These are phyloP conservation scores for Cataglyphis albicans DNA, from an alignment of 2,888 invertebrate genomes.

Conservation along the genomic window DNA sequence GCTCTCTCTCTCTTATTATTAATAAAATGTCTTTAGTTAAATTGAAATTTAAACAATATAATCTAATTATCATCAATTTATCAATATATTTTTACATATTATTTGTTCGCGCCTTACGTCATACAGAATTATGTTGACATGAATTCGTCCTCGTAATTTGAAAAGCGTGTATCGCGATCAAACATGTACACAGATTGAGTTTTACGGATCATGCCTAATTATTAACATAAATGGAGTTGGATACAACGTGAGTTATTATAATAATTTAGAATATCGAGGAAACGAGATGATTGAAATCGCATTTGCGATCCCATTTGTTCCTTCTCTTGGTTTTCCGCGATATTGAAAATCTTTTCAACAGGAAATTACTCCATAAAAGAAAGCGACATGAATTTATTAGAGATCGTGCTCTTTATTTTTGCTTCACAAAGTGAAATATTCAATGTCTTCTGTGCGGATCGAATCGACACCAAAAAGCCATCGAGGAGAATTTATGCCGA, in stretches of 20 bases:
- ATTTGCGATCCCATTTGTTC: neutral
- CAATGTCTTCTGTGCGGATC: constrained; percentile 7
- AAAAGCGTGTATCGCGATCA: neutral
- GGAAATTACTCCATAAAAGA: neutral
- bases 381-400: constrained; percentile 39
- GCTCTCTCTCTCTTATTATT: too few species aligned
- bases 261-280: constrained; percentile 6
- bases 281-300: constrained; percentile 18
- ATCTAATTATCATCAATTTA: neutral
- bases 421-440: constrained; percentile 18
- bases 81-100: neutral
- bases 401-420: neutral
- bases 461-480: neutral
- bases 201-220: neutral
- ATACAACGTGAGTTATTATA: neutral
- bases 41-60: neutral
- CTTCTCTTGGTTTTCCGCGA: neutral
- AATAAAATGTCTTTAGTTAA: neutral
- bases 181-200: neutral
- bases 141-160: neutral
- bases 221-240: neutral
- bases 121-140: neutral
- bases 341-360: constrained; percentile 30
- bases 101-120: neutral
- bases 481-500: neutral